phyloP scores from a whole-genome alignment of 2,888 invertebrate species.

The Pocota personata region DNA sequence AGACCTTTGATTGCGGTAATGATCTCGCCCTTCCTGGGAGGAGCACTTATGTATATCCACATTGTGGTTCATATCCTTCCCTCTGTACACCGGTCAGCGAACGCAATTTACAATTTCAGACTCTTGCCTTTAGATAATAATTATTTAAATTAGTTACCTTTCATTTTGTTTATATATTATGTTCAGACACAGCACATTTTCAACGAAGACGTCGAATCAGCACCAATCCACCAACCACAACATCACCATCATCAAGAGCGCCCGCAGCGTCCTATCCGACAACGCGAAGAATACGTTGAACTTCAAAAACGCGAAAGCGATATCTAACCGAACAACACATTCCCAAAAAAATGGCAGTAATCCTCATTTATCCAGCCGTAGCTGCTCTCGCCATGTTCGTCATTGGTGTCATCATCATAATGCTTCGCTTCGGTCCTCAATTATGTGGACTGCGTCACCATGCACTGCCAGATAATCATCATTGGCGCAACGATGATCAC shows the following conservation, averaged over 20 bases:
- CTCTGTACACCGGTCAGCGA: too few species aligned
- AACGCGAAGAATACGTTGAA: conserved; percentile 84
- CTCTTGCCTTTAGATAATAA: too few species aligned
- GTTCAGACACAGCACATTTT: conserved; percentile 76
- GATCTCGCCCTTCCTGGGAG: too few species aligned
- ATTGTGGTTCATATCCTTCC: too few species aligned
- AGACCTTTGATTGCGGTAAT: too few species aligned
- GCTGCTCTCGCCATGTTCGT: conserved; percentile 89
- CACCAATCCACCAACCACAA: conserved; percentile 76
- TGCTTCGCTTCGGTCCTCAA: conserved; percentile 89
- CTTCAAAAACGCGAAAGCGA: conserved; percentile 92
- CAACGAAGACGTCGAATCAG: conserved; percentile 78
- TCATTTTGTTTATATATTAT: not conserved
- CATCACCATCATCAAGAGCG: conserved; percentile 77
- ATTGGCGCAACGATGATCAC: conserved; percentile 39
- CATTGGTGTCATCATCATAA: conserved; percentile 88
- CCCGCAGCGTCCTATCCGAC: conserved; percentile 79
- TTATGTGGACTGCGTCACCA: conserved; percentile 89
- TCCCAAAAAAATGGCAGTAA: conserved; percentile 85
- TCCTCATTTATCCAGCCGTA: conserved; percentile 90
- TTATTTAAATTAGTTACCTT: too few species aligned
- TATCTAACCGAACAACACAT: conserved; percentile 83
- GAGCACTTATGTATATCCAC: too few species aligned
- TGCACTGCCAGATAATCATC: conserved; percentile 85
- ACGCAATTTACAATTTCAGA: too few species aligned